A percentile compares a stretch with the other conserved stretches of the same genome.
These are phyloP conservation scores for Apodemus agrarius DNA, from an alignment of 2,797 vertebrate species.

Conservation along the genomic window DNA sequence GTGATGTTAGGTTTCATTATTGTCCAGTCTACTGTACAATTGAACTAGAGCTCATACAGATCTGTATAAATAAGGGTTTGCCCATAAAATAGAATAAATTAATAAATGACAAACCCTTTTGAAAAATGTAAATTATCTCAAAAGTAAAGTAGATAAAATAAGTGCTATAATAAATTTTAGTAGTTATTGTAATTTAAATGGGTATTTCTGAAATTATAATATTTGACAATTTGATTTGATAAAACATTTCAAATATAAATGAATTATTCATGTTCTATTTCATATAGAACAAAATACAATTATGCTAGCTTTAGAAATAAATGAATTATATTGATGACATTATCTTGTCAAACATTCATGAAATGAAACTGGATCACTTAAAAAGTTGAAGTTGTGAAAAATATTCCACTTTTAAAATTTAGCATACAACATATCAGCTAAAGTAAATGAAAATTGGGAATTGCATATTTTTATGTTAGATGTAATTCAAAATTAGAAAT, in stretches of 20 bases:
- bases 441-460: background rate
- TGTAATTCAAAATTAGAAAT: background rate
- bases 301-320: background rate
- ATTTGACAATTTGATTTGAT: background rate
- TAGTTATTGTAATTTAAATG: background rate
- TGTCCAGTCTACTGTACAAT: background rate
- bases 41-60: background rate
- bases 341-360: background rate
- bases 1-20: background rate
- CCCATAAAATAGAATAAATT: background rate
- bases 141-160: background rate
- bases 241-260: conserved; percentile 10
- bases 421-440: background rate
- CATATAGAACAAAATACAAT: background rate
- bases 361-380: background rate
- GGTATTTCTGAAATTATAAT: background rate
- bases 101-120: background rate
- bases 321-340: background rate
- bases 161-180: background rate
- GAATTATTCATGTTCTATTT: background rate
- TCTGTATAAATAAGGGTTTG: background rate
- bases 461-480: background rate
- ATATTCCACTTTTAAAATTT: background rate
- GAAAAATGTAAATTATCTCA: background rate
- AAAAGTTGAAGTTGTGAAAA: background rate